Evolutionary conservation across 2,888 invertebrate species (phyloP).

Genomic region (Philhelius pedissequus): DNA sequence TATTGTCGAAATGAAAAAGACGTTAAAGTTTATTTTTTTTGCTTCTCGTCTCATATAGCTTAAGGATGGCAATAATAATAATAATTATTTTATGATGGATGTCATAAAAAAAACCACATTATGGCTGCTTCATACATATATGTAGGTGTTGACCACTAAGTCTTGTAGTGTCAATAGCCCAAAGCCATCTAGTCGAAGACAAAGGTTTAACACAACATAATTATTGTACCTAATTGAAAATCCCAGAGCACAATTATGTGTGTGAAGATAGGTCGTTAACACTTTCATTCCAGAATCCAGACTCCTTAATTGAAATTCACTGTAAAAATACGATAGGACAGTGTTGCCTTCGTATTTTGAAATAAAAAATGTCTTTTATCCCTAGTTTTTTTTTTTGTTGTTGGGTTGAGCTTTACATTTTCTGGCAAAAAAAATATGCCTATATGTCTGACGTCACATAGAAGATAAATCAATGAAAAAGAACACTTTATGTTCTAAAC

Average conservation of each 20-base stretch:
- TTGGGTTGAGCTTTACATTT: background rate
- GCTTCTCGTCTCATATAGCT: background rate
- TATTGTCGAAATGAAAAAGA: background rate
- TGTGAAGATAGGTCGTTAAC: background rate
- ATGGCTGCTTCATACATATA: background rate
- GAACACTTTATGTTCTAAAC: background rate
- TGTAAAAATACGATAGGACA: background rate
- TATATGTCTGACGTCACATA: background rate
- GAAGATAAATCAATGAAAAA: background rate
- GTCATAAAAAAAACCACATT: background rate
- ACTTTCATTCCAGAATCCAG: no score
- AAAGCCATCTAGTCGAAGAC: background rate
- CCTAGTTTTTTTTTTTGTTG: background rate
- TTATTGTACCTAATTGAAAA: conserved; percentile 2
- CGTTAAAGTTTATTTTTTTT: background rate
- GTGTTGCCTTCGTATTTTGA: background rate
- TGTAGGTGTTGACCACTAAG: background rate
- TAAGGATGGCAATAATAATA: background rate
- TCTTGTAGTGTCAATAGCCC: background rate
- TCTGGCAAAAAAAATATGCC: background rate
- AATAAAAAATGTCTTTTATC: background rate
- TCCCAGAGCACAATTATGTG: background rate
- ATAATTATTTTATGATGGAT: background rate
- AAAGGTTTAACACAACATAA: conserved; percentile 6
- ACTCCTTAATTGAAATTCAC: background rate